Conservation (phyloP, 2,113 vertebrate genomes). For the Deroptyus accipitrinus region DNA sequence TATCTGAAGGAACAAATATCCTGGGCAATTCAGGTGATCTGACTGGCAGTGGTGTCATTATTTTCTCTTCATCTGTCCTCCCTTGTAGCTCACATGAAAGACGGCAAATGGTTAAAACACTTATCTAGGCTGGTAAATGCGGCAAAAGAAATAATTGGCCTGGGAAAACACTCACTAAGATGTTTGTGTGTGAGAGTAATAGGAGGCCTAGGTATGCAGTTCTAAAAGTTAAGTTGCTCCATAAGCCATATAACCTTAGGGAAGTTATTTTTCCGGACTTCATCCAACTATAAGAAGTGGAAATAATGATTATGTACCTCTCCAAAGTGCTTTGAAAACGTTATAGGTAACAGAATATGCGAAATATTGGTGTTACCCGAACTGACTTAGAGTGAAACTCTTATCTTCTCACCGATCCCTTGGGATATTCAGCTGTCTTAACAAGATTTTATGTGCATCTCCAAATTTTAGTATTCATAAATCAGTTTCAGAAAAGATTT, state of each 20-base stretch:
- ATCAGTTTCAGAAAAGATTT: neutral
- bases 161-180: neutral
- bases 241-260: neutral
- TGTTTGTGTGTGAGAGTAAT: neutral
- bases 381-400: neutral
- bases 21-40: neutral
- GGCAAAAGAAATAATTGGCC: neutral
- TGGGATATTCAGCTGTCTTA: neutral
- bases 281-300: neutral
- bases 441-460: neutral
- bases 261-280: neutral
- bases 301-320: constrained; percentile 8
- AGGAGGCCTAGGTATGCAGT: neutral
- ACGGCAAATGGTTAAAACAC: rapidly evolving
- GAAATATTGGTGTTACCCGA: neutral
- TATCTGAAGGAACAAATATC: constrained; percentile 11
- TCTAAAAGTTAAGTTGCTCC: neutral
- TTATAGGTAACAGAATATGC: neutral
- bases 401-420: neutral
- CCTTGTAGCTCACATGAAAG: neutral
- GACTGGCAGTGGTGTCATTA: neutral
- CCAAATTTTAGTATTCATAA: neutral
- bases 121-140: neutral
- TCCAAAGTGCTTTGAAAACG: neutral
- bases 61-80: constrained; percentile 31